Percentiles rank a stretch among this genome's conserved stretches.
These are phyloP conservation scores for Poeciliopsis turneri DNA, from an alignment of 2,797 vertebrate genomes.

Conservation along the genomic window DNA sequence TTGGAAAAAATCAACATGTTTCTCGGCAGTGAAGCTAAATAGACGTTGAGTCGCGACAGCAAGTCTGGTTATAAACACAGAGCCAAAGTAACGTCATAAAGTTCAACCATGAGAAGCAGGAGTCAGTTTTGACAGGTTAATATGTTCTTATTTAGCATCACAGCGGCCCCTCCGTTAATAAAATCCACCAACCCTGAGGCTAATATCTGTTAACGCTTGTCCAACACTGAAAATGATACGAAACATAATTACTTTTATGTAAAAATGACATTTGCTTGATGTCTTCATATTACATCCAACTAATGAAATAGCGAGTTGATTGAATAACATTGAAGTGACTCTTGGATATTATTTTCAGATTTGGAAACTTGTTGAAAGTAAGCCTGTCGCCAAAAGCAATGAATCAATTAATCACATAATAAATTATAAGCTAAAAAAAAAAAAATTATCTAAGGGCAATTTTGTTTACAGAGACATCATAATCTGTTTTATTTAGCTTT, in stretches of 20 bases:
- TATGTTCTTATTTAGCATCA: background rate
- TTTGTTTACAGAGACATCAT: too few species aligned
- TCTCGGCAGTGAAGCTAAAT: background rate
- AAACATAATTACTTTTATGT: background rate
- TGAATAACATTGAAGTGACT: background rate
- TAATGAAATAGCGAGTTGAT: background rate
- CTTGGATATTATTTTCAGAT: background rate
- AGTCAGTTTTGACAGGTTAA: background rate
- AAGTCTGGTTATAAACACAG: background rate
- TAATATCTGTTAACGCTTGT: slow-evolving; percentile 2
- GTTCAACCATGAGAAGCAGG: background rate
- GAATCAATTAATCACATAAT: too few species aligned
- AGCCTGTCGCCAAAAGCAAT: too few species aligned
- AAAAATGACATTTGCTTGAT: slow-evolving; percentile 1
- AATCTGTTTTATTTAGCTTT: too few species aligned
- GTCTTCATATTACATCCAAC: background rate
- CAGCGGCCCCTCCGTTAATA: background rate
- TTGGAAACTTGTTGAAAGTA: background rate
- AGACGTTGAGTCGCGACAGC: background rate
- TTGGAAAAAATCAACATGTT: background rate
- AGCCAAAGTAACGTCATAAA: background rate
- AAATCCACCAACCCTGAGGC: background rate
- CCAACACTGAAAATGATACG: background rate
- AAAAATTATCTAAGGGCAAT: too few species aligned
- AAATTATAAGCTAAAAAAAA: too few species aligned